Percentiles rank a stretch among this genome's conserved stretches.
Evolutionary conservation across 2,797 vertebrate species (phyloP).

Genomic region (Sebastes vulpes): DNA sequence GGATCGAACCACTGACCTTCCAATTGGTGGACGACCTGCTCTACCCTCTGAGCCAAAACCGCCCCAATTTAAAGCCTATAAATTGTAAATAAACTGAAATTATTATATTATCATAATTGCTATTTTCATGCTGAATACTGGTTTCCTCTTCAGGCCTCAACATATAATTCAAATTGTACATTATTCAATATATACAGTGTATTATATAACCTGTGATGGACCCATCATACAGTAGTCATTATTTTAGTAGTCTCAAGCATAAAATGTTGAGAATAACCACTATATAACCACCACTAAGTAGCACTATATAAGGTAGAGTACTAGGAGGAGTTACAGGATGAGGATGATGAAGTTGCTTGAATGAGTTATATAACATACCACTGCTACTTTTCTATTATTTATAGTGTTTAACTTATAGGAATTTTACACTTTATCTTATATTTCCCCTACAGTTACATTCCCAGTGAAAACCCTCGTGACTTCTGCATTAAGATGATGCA

Average conservation of each 20-base stretch:
- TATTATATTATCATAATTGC: neutral
- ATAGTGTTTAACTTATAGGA: neutral
- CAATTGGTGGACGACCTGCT: too few relatives aligned
- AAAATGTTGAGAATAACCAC: neutral
- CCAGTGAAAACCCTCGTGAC: neutral
- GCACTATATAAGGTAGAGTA: neutral
- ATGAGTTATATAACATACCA: neutral
- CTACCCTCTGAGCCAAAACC: too few relatives aligned
- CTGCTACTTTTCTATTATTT: neutral
- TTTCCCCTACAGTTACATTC: neutral
- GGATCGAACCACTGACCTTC: too few relatives aligned
- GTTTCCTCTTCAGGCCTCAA: neutral
- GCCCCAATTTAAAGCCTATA: too few relatives aligned
- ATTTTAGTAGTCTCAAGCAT: neutral
- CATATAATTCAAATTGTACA: neutral
- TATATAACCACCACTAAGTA: neutral
- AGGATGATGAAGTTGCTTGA: neutral
- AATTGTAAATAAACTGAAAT: neutral
- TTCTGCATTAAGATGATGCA: conserved; percentile 7
- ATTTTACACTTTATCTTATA: neutral
- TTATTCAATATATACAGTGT: neutral
- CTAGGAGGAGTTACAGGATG: neutral
- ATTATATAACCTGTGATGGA: neutral
- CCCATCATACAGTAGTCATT: neutral
- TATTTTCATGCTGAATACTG: neutral